Evolutionary conservation across 2,797 vertebrate genomes (phyloP), one percentile per base, ranked within the genome.

Genomic region (Mycteria americana): DNA sequence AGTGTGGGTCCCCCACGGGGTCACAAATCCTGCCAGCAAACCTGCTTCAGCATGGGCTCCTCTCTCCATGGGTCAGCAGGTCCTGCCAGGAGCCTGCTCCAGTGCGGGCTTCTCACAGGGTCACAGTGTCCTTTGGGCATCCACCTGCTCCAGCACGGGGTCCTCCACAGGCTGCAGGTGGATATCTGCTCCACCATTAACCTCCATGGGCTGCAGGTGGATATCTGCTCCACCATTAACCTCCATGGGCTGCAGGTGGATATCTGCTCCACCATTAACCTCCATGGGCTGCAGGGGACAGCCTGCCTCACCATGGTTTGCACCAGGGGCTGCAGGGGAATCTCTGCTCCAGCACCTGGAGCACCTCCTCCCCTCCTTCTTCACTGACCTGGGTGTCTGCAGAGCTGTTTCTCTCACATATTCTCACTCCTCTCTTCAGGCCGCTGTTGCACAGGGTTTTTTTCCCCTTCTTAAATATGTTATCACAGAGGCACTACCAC

Each of bases 91-190:
- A 67, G 11, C 5, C 7, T 51, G 22, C 31, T 35, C 13, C 22
- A 43, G 17, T 1, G 0, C 4, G 3, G 30, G 22, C 18, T 57
- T 7, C 22, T 13, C 33, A n/a, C 0, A 0, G 35, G 14, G 3
- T 18, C 45, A 16, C 35, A 48, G 13, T 13, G 15, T 56, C 15
- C 39, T 45, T 35, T 8, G 5, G 39, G 13, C 7, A 21, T 54
- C 9, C 39, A 31, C 41, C 21, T 56, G 33, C 63, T 46, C 22
- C 6, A 5, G 3, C 3, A 9, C 65, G 33, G 17, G 6, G 37
- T 65, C 41, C 22, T 80, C 17, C 27, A 23, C 2, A 2, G 19
- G 11, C 35, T 76, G 28, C 10, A 21, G 17, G 9, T 50, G 35
- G 28, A 25, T 12, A 7, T 51, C 22, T 62, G 45, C 23, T 77